Base-by-base conservation (phyloP, 2,797 vertebrate genomes). In the Bufotes viridis region DNA sequence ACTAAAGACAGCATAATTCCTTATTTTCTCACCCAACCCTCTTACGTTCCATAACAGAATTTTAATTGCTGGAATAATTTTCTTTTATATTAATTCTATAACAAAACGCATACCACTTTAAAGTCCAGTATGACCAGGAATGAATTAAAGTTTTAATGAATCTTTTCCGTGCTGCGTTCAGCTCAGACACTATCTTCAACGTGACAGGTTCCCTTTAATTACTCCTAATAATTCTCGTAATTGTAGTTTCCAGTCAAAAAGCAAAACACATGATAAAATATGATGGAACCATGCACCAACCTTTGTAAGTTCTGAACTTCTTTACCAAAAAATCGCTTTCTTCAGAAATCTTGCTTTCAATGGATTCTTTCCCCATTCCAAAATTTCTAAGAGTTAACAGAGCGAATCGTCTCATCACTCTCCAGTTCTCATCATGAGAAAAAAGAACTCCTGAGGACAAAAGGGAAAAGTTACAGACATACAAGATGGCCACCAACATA, bases 401-500 rank as follows among this genome's bases (percentile, higher is more conserved):
- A 57, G 81, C 58, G 17, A 83, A 83, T 13, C 81, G 15, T 72
- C 67, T 83, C 81, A 83, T 83, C 4, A 53, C 24, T 83, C 13
- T 83, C 81, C 81, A 83, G 67, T 69, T 69, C 11, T 82, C 24
- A 53, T 18, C 22, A 1, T 53, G 18, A 13, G 81, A 49, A 82
- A 82, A 82, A 18, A 82, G 55, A 51, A 82, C 3, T 18, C 81
- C 81, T 82, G 24, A 26, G 49, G 10, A 55, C 15, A 69, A 15
- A 0, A 61, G n/a, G 34, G 9, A 12, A 55, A 14, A 53, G 24
- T n/a, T 51, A 18, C 1, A n/a, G 20, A 55, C 7, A 72, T 15
- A 7, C 69, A 72, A 72, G 13, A 69, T 15, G n/a, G 24, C 13
- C 9, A 70, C 26, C 14, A 34, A 26, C 13, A 17, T 29, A 15